Percentiles rank a stretch among this genome's conserved stretches.
Conservation (phyloP, 2,888 invertebrate species). For the Microplitis deprimator region DNA sequence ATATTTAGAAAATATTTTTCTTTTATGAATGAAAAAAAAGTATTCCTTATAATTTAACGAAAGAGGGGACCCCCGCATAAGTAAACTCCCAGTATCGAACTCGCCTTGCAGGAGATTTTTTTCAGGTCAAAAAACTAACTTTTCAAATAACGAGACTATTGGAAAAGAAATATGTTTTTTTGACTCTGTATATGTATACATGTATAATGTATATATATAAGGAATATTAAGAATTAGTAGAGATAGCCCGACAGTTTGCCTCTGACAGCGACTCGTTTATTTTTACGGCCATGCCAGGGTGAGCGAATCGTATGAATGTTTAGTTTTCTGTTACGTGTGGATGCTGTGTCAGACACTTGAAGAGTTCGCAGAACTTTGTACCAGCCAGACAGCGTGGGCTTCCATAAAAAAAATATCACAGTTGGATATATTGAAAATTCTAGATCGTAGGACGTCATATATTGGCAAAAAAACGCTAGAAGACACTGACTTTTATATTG, state of each 20-base stretch:
- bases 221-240: slow-evolving; percentile 26
- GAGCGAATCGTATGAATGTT: slow-evolving; percentile 64
- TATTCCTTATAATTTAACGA: neutral
- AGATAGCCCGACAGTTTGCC: slow-evolving; percentile 26
- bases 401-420: slow-evolving; percentile 16
- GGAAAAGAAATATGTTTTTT: neutral
- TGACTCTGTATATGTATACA: neutral
- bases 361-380: slow-evolving; percentile 30
- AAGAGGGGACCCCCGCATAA: neutral
- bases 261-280: slow-evolving; percentile 64
- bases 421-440: slow-evolving; percentile 21
- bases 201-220: too few species aligned
- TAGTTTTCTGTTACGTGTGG: slow-evolving; percentile 55
- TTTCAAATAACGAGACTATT: neutral
- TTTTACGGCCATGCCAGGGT: slow-evolving; percentile 69
- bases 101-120: neutral
- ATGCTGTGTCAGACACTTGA: slow-evolving; percentile 25
- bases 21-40: neutral
- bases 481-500: too few species aligned
- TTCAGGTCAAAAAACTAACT: neutral
- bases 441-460: slow-evolving; percentile 7
- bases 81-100: neutral
- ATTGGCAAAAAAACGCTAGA: neutral
- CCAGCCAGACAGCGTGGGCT: slow-evolving; percentile 37
- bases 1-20: too few species aligned